Evolutionary conservation across 1,140 invertebrate species (phyloP).

Genomic region (Papilio polytes): DNA sequence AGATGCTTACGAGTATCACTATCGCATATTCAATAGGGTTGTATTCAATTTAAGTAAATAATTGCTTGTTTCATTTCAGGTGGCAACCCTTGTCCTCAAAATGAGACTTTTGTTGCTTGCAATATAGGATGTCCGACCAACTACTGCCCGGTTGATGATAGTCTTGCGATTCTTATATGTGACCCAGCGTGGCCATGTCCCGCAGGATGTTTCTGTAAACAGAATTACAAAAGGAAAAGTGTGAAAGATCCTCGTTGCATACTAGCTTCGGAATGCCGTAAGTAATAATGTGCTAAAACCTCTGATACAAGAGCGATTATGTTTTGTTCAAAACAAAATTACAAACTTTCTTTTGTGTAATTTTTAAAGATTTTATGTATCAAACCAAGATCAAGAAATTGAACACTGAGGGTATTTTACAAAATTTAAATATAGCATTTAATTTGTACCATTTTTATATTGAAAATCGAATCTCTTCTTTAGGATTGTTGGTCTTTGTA

Average conservation of each 20-base stretch:
- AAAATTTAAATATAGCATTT: too few relatives aligned
- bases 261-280: slow-evolving; percentile 60
- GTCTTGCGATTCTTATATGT: slow-evolving; percentile 48
- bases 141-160: slow-evolving; percentile 59
- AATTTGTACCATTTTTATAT: too few relatives aligned
- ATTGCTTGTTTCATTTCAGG: slow-evolving; percentile 46
- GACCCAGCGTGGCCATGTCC: slow-evolving; percentile 50
- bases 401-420: too few relatives aligned
- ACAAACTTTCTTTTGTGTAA: too few relatives aligned
- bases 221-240: slow-evolving; percentile 50
- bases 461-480: too few relatives aligned
- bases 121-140: slow-evolving; percentile 53
- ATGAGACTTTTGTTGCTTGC: slow-evolving; percentile 55
- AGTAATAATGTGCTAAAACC: slow-evolving; percentile 44
- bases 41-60: background rate
- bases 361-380: too few relatives aligned
- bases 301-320: background rate
- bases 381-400: background rate
- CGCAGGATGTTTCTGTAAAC: slow-evolving; percentile 56
- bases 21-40: too few relatives aligned
- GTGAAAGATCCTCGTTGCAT: slow-evolving; percentile 53
- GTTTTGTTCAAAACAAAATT: background rate
- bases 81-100: slow-evolving; percentile 50
- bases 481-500: too few relatives aligned
- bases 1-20: too few relatives aligned